Evolutionary conservation across 2,113 vertebrate species (phyloP).

Genomic region (Charadrius vociferus): DNA sequence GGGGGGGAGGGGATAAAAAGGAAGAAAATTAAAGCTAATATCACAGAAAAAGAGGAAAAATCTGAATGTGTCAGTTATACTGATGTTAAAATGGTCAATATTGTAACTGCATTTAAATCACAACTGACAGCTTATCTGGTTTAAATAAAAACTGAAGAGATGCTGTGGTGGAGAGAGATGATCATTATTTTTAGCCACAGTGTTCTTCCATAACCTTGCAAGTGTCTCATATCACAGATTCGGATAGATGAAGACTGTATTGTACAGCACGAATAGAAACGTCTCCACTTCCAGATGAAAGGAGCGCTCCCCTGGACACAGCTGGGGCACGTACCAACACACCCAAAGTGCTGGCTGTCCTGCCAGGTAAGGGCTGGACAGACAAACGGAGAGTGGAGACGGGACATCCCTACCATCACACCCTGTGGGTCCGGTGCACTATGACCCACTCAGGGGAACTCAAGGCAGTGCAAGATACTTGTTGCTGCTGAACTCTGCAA

Average conservation of each 20-base stretch:
- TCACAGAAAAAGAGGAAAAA: background rate
- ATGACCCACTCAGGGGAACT: accelerated
- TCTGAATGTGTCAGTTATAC: background rate
- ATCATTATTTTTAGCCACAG: background rate
- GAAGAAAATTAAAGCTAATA: background rate
- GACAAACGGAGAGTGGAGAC: accelerated
- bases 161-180: background rate
- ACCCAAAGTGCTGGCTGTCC: background rate
- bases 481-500: background rate
- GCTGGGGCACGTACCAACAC: accelerated
- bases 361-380: too few species aligned
- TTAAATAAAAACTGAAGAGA: background rate
- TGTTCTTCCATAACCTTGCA: background rate
- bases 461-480: background rate
- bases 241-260: accelerated
- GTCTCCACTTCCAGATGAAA: background rate
- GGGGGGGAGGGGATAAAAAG: too few species aligned
- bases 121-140: background rate
- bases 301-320: accelerated
- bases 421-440: too few species aligned
- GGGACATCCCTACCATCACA: too few species aligned
- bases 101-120: background rate
- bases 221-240: background rate
- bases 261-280: background rate
- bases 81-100: background rate